A percentile compares a stretch with the other conserved stretches of the same genome.
phyloP scores from a whole-genome alignment of 2,113 vertebrate genomes.

The Acrocephalus kingi region DNA sequence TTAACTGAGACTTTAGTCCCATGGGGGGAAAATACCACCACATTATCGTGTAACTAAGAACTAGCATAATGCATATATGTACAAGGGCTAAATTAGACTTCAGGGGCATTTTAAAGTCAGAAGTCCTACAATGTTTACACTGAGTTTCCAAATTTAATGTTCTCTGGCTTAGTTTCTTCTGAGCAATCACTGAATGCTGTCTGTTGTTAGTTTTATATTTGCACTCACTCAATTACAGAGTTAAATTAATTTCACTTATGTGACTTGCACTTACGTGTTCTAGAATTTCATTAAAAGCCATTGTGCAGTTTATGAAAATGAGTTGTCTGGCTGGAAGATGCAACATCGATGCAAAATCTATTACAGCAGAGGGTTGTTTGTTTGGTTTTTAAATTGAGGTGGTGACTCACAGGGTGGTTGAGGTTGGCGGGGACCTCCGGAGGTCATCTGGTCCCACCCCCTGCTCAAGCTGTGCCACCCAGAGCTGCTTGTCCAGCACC shows the following conservation, averaged over 20 bases:
- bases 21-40: background rate
- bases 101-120: background rate
- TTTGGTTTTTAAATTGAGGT: background rate
- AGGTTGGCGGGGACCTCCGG: background rate
- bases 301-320: background rate
- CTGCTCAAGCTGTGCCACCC: background rate
- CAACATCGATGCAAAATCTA: background rate
- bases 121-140: background rate
- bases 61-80: background rate
- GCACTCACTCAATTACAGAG: background rate
- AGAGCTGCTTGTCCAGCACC: background rate
- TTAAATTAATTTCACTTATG: background rate
- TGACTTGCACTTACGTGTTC: background rate
- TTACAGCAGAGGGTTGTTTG: background rate
- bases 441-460: background rate
- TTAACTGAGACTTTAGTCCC: background rate
- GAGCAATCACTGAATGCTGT: background rate
- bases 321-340: background rate
- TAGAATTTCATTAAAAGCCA: background rate
- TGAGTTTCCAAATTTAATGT: background rate
- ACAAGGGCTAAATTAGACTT: background rate
- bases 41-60: background rate
- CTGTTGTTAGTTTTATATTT: background rate
- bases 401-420: background rate
- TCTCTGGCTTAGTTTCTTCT: constrained; percentile 2